These are phyloP conservation scores for Peromyscus maniculatus DNA, from an alignment of 2,113 vertebrate genomes.

Conservation along the genomic window DNA sequence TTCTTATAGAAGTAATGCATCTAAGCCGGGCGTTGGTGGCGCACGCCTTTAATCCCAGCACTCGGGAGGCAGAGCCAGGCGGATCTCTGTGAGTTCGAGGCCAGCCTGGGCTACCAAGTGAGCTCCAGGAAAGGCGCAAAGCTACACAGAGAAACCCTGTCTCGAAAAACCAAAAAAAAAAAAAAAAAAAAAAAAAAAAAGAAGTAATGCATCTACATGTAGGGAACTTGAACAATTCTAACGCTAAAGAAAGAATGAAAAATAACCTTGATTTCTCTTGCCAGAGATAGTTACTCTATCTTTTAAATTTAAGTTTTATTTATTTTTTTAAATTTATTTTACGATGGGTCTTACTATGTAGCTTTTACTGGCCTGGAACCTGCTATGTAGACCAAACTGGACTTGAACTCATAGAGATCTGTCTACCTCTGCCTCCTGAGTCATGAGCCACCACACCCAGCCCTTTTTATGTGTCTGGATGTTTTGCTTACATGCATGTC, in stretches of 20 bases:
- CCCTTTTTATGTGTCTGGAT: not conserved
- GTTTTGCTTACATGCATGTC: not conserved
- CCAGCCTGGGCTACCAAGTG: no score
- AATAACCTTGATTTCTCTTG: not conserved
- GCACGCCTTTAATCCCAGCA: no score
- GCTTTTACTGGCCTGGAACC: not conserved
- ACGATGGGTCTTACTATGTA: not conserved
- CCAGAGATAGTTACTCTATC: not conserved
- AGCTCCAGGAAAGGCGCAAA: no score
- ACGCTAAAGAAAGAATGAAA: conserved; percentile 31
- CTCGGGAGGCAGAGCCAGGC: no score
- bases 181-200: no score
- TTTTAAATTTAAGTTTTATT: not conserved
- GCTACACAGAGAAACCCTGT: no score
- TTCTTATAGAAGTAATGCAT: not conserved
- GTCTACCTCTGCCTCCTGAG: not conserved
- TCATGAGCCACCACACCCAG: not conserved
- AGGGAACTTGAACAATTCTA: conserved; percentile 26
- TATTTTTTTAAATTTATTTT: not conserved
- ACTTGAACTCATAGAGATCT: not conserved
- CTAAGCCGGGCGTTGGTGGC: no score
- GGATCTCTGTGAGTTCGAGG: no score
- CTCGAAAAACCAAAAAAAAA: no score
- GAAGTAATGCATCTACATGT: not conserved
- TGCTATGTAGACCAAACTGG: not conserved